Percentiles rank a stretch among this genome's conserved stretches.
Conservation (phyloP, 1,140 invertebrate genomes). For the Saxidomus purpurata region DNA sequence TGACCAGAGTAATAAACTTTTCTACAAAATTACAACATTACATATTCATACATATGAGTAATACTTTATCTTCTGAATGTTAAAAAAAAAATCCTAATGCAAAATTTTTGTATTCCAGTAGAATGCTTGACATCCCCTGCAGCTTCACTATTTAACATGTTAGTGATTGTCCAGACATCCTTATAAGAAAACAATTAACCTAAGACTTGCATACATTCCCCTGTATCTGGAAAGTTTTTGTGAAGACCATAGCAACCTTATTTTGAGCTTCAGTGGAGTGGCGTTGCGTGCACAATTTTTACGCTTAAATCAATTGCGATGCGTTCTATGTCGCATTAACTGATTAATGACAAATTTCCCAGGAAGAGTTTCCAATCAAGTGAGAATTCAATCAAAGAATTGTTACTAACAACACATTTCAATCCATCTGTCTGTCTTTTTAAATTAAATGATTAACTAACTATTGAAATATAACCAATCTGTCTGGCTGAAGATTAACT, state of each 20-base stretch:
- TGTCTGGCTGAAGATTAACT: too few relatives aligned
- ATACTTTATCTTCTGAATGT: too few relatives aligned
- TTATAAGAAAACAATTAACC: background rate
- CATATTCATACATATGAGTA: too few relatives aligned
- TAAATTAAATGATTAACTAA: too few relatives aligned
- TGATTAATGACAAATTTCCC: constrained; percentile 36
- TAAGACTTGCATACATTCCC: background rate
- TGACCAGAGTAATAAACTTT: too few relatives aligned
- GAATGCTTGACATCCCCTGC: background rate
- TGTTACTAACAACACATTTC: background rate
- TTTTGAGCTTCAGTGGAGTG: background rate
- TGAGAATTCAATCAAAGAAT: constrained; percentile 2
- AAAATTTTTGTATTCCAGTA: background rate
- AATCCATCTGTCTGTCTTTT: too few relatives aligned
- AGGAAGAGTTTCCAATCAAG: background rate
- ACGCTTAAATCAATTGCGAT: constrained; percentile 18
- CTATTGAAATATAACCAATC: too few relatives aligned
- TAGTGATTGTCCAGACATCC: background rate
- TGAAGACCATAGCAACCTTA: background rate
- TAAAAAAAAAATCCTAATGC: too few relatives aligned
- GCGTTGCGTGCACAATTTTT: constrained; percentile 11
- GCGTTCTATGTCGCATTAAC: constrained; percentile 27
- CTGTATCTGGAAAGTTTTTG: background rate
- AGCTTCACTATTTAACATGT: background rate
- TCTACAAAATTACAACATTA: too few relatives aligned